A percentile compares a stretch with the other conserved stretches of the same genome.
These are phyloP conservation scores for Drosophila lacteicornis DNA, from an alignment of 1,140 invertebrate genomes.

Conservation along the genomic window DNA sequence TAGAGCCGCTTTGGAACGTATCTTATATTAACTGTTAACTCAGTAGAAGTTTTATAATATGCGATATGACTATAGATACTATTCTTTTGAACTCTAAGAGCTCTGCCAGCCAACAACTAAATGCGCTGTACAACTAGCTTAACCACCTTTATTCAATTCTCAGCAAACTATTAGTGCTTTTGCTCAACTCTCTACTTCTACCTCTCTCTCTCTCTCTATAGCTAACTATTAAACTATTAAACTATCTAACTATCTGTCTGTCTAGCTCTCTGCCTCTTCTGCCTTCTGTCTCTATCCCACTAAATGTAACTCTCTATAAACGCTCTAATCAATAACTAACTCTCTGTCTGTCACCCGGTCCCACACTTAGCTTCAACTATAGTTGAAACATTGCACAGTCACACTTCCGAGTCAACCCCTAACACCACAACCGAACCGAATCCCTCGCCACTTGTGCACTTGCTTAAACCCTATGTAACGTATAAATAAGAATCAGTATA, in stretches of 20 bases:
- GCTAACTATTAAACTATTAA: constrained; percentile 31
- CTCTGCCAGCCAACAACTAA: constrained; percentile 79
- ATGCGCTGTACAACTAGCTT: constrained; percentile 83
- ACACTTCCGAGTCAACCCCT: constrained; percentile 20
- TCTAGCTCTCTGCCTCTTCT: constrained; percentile 49
- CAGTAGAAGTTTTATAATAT: constrained; percentile 59
- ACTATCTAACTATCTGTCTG: constrained; percentile 43
- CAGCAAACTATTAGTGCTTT: constrained; percentile 73
- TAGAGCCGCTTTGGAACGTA: constrained; percentile 66
- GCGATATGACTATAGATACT: constrained; percentile 62
- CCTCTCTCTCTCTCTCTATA: constrained; percentile 53
- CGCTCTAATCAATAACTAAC: constrained; percentile 56
- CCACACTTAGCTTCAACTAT: constrained; percentile 71
- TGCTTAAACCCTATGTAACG: constrained; percentile 61
- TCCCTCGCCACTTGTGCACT: constrained; percentile 70
- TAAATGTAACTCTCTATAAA: constrained; percentile 50
- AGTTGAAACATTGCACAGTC: constrained; percentile 52
- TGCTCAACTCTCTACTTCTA: constrained; percentile 77
- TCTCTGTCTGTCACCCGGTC: constrained; percentile 46
- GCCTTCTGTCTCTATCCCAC: constrained; percentile 49
- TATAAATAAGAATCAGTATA: constrained; percentile 51
- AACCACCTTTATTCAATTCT: constrained; percentile 68
- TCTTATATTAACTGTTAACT: constrained; percentile 41
- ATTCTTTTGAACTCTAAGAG: constrained; percentile 78
- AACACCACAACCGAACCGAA: constrained; percentile 15